Evolutionary conservation across 2,888 invertebrate genomes (phyloP).

Genomic region (Eristalinus aeneus): DNA sequence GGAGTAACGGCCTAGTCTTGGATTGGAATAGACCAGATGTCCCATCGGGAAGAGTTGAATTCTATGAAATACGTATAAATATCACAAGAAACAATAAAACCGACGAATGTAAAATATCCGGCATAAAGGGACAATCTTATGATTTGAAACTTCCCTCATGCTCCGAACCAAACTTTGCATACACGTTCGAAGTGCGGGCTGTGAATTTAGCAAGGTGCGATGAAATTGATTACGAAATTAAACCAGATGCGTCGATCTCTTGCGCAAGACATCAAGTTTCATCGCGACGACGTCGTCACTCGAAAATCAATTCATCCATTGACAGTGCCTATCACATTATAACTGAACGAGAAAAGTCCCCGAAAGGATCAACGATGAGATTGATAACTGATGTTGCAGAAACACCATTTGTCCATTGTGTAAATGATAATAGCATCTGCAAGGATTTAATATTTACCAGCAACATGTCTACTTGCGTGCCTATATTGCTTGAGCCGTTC

Average conservation of each 20-base stretch:
- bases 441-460: constrained; percentile 35
- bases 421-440: constrained; percentile 1
- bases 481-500: constrained; percentile 64
- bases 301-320: constrained; percentile 69
- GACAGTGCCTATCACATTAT: constrained; percentile 42
- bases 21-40: constrained; percentile 82
- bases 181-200: constrained; percentile 76
- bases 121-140: constrained; percentile 70
- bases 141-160: constrained; percentile 72
- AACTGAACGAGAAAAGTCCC: constrained; percentile 25
- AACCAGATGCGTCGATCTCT: constrained; percentile 40
- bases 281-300: constrained; percentile 63
- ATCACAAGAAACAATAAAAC: constrained; percentile 72
- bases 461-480: background rate
- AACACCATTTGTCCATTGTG: background rate
- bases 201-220: constrained; percentile 75
- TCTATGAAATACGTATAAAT: constrained; percentile 82
- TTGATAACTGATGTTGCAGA: background rate
- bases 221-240: constrained; percentile 72
- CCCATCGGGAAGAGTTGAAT: constrained; percentile 83
- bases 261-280: constrained; percentile 35
- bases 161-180: constrained; percentile 69
- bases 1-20: constrained; percentile 71
- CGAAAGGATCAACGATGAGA: constrained; percentile 12
- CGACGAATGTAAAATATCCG: constrained; percentile 71